Conservation (phyloP, 2,888 invertebrate genomes). For the Merodon equestris region DNA sequence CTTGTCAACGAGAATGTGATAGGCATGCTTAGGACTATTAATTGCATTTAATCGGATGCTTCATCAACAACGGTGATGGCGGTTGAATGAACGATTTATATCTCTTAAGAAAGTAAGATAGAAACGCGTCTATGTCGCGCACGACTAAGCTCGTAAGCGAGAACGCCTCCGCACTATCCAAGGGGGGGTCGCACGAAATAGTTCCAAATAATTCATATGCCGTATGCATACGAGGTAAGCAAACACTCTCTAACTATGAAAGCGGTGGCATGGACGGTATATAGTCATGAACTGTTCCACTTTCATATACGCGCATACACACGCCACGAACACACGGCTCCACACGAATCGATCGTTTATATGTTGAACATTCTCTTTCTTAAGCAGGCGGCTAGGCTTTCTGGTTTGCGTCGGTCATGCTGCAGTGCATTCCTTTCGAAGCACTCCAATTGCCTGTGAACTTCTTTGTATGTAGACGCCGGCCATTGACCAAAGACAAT, state of each 20-base stretch:
- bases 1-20: neutral
- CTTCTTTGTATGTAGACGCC: constrained; percentile 17
- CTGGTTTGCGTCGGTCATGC: constrained; percentile 46
- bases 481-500: neutral
- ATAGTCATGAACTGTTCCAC: constrained; percentile 56
- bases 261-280: constrained; percentile 17
- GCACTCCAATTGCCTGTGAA: constrained; percentile 51
- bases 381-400: constrained; percentile 21
- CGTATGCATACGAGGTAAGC: constrained; percentile 4
- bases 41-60: constrained; percentile 36
- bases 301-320: constrained; percentile 24
- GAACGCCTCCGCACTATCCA: too few species aligned
- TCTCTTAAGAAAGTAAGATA: too few species aligned
- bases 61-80: too few species aligned
- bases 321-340: constrained; percentile 5
- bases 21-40: constrained; percentile 5
- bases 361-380: constrained; percentile 44
- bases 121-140: too few species aligned
- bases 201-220: constrained; percentile 27
- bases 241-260: constrained; percentile 13
- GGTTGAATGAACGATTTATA: too few species aligned
- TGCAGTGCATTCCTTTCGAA: constrained; percentile 45
- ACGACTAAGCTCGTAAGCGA: too few species aligned
- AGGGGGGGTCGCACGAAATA: too few species aligned
- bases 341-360: constrained; percentile 15